Conservation (phyloP, 2,113 vertebrate genomes). For the Rhinichthys klamathensis region DNA sequence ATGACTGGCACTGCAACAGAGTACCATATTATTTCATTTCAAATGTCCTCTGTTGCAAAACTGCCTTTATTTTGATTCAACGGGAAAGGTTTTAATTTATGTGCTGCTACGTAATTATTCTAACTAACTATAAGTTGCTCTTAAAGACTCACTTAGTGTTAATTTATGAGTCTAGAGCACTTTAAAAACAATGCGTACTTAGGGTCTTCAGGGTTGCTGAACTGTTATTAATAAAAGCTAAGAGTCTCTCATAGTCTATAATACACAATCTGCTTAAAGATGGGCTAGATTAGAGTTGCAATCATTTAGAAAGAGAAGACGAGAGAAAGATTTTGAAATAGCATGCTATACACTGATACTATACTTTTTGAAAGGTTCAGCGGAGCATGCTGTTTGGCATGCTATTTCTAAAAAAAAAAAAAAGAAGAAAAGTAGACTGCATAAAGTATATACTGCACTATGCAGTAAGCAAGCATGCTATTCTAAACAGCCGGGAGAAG, state of each 20-base stretch:
- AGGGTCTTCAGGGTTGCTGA: background rate
- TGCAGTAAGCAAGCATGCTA: background rate
- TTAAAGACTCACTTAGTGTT: slow-evolving; percentile 9
- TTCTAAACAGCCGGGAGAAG: background rate
- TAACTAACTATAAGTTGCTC: background rate
- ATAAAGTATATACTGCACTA: background rate
- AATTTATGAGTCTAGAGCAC: background rate
- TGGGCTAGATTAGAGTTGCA: background rate
- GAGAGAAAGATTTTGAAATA: background rate
- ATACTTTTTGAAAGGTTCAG: background rate
- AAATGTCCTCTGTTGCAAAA: background rate
- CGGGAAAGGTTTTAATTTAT: background rate
- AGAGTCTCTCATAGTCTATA: background rate
- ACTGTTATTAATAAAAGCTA: slow-evolving; percentile 9
- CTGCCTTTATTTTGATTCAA: background rate
- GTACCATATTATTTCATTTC: background rate
- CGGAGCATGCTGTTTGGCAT: background rate
- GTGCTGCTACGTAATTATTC: background rate
- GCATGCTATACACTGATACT: background rate
- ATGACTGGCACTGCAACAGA: background rate
- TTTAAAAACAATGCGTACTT: slow-evolving; percentile 11
- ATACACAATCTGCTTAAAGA: background rate
- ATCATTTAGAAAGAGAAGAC: background rate
- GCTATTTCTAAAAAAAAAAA: background rate
- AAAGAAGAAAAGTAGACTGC: background rate